Conservation (phyloP, 2,888 invertebrate genomes). For the Creontiades dilutus region DNA sequence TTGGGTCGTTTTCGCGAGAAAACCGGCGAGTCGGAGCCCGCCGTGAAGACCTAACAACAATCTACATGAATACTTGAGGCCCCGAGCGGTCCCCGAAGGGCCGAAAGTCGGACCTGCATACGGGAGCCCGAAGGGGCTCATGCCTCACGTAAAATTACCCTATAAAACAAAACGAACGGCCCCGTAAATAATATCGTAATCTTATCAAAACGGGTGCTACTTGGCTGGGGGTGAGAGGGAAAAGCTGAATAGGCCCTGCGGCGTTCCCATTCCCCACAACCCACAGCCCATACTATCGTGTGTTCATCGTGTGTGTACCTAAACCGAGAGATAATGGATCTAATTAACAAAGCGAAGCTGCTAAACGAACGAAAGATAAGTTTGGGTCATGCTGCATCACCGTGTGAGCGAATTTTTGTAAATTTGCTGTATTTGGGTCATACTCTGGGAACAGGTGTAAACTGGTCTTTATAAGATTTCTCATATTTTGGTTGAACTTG, state of each 20-base stretch:
- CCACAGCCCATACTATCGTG: not conserved
- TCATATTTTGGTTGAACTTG: too few relatives aligned
- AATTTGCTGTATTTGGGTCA: too few relatives aligned
- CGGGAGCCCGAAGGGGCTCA: not conserved
- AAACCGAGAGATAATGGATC: conserved; percentile 41
- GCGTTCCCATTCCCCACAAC: not conserved
- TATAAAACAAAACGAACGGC: conserved; percentile 50
- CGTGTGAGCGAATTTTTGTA: too few relatives aligned
- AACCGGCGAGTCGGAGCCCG: not conserved
- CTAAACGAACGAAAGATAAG: too few relatives aligned
- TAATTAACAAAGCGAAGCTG: not conserved
- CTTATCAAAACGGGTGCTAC: conserved; percentile 37
- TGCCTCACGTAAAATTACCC: conserved; percentile 57
- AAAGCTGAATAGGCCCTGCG: conserved; percentile 23
- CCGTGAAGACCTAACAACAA: conserved; percentile 49
- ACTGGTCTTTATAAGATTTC: too few relatives aligned
- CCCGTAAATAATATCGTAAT: conserved; percentile 54
- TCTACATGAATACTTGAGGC: conserved; percentile 46
- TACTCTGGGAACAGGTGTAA: too few relatives aligned
- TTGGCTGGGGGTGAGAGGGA: not conserved
- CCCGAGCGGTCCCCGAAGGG: not conserved
- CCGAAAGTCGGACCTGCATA: conserved; percentile 1
- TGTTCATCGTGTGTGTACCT: conserved; percentile 29
- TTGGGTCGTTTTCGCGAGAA: not conserved
- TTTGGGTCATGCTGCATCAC: too few relatives aligned